These are phyloP conservation scores for Chironomus striatipennis DNA, from an alignment of 1,140 invertebrate genomes.

Conservation along the genomic window DNA sequence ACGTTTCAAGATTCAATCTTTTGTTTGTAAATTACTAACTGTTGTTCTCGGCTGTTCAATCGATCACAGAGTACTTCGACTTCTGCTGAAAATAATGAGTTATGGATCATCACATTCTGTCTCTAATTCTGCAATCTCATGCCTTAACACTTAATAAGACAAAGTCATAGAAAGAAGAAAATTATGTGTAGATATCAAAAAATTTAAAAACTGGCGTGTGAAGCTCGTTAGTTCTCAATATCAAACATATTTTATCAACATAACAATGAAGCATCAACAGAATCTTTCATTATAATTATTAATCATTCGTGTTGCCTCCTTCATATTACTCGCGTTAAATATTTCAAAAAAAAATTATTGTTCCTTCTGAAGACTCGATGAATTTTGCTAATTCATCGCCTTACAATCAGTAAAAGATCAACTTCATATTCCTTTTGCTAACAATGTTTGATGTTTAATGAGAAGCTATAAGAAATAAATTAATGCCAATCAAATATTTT, in stretches of 20 bases:
- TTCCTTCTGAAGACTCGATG: background rate
- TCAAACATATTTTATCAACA: conserved; percentile 16
- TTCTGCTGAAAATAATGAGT: conserved; percentile 14
- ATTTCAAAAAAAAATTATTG: background rate
- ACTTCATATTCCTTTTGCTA: background rate
- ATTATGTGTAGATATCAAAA: conserved; percentile 3
- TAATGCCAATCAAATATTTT: background rate
- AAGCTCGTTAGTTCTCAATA: conserved; percentile 1
- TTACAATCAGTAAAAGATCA: conserved; percentile 10
- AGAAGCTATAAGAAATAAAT: background rate
- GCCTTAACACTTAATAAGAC: background rate
- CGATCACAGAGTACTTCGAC: background rate
- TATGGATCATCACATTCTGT: background rate
- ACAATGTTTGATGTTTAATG: background rate
- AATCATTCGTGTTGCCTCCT: background rate
- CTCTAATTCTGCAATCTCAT: conserved; percentile 10
- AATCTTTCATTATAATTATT: conserved; percentile 20
- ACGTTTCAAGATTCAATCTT: background rate
- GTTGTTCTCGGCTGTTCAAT: conserved; percentile 20
- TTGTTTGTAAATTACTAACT: conserved; percentile 20
- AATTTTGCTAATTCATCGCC: conserved; percentile 20
- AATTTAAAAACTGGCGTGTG: background rate
- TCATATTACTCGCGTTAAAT: conserved; percentile 2
- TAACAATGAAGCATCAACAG: background rate
- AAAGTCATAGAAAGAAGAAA: background rate